phyloP scores from a whole-genome alignment of 2,888 invertebrate species.

The Ephialtes manifestator region DNA sequence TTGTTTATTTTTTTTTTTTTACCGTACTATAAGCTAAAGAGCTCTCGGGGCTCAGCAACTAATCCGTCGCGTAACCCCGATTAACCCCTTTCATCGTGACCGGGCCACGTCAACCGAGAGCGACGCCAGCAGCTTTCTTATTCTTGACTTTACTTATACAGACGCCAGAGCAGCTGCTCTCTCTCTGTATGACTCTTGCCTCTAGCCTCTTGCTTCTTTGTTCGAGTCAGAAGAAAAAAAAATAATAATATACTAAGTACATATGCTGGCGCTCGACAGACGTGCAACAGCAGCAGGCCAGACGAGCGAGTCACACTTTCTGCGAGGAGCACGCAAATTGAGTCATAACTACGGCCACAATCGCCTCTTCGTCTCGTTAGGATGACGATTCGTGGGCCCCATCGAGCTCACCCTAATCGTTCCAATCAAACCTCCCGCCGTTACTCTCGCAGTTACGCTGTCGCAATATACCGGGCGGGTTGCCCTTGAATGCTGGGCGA shows the following conservation, averaged over 20 bases:
- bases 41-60: conserved; percentile 54
- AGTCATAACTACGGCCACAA: conserved; percentile 55
- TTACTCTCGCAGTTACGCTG: neutral
- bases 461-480: neutral
- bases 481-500: conserved; percentile 57
- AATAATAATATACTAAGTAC: conserved; percentile 17
- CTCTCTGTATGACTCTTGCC: conserved; percentile 21
- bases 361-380: conserved; percentile 26
- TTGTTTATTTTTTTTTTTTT: conserved; percentile 48
- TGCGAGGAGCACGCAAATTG: conserved; percentile 58
- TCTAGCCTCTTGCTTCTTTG: conserved; percentile 21
- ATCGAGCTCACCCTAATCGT: conserved; percentile 64
- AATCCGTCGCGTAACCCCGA: conserved; percentile 74
- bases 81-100: conserved; percentile 77
- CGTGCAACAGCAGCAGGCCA: conserved; percentile 7
- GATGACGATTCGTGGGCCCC: conserved; percentile 26
- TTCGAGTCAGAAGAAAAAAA: neutral
- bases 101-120: conserved; percentile 57
- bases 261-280: neutral
- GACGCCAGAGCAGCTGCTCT: conserved; percentile 55
- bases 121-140: conserved; percentile 53
- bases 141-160: conserved; percentile 57
- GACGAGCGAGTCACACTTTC: conserved; percentile 62
- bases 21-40: conserved; percentile 10
- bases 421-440: conserved; percentile 63